Base-by-base conservation (phyloP, 2,113 vertebrate genomes). In the Spilogale gracilis region DNA sequence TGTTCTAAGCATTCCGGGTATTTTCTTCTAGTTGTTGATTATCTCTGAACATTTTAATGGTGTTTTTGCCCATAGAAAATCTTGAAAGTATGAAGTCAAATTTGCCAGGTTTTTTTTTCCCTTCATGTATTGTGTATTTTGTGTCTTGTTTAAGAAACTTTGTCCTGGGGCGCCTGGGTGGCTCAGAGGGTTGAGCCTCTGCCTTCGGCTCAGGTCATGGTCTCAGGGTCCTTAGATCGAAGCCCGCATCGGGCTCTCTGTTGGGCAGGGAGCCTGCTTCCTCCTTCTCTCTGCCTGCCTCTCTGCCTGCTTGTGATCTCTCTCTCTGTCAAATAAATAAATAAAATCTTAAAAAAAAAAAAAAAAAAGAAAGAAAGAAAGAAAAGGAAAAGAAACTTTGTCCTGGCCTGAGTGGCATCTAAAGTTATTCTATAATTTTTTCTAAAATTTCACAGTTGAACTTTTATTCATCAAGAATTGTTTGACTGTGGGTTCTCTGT, bases 61-160 rank as follows among this genome's bases (percentile, higher is more conserved):
- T 80, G 6, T 82, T 81, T 84, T 88, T 88, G 45, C 27, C 50
- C 25, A 38, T 92, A 88, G 27, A 88, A 74, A 95, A 80, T 61
- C 12, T 61, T 30, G 43, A 32, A 92, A 92, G 71, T 81, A 32
- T 17, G 21, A 58, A 61, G 12, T 92, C 45, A 92, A 32, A 61
- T 92, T 88, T 87, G 13, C 81, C 13, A 38, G 38, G 20, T 14
- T 85, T 48, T 86, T 86, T 78, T 95, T 92, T 43, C 23, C 4
- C 54, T 80, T 87, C 1, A 14, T 87, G 25, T 14, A n/a, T 81
- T 61, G 45, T 81, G 2, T 60, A 43, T 80, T 95, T 85, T 91
- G 11, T 84, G 18, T 84, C 30, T 69, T 89, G 11, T 79, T 58
- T 84, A 84, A 91, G 52, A 85, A 48, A 78, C 67, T 21, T 27